Base-by-base conservation (phyloP, 2,888 invertebrate species). In the Epistrophe eligans region DNA sequence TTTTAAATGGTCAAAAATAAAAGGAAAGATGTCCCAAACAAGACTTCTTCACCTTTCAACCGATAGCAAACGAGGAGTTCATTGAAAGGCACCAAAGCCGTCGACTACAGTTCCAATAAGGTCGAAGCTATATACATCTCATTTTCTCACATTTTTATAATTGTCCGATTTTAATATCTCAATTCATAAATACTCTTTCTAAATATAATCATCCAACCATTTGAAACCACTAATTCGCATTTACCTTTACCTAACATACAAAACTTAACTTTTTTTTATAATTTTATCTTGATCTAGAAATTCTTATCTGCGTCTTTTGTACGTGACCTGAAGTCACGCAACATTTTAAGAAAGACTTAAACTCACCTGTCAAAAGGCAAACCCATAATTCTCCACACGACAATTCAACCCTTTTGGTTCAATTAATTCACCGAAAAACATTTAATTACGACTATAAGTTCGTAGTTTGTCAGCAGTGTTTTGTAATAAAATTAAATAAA, bases 381-480 rank as follows among this genome's bases (percentile, higher is more conserved):
- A n/a, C 4, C 43, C 40, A 24, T 43, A 43, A 1, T 24, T 43
- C n/a, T 4, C 40, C 13, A 35, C 35, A 43, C n/a, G 10, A 24
- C 10, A 17, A 32, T 17, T 58, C 11, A 10, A 17, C 58, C 58
- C 35, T 43, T 62, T 62, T 62, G 62, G 62, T 62, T 24, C 62
- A 62, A 43, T 55, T 62, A 43, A 62, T 40, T 62, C 62, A 62
- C 24, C 43, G 35, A 62, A 62, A 62, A 19, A 43, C 62, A 62
- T 24, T 62, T 8, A 62, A 62, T 62, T 62, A 60, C 19, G 13
- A 15, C 24, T 3, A 17, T 40, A 60, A 57, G n/a, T n/a, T 32
- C n/a, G 32, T 50, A 32, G 28, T n/a, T 57, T 40, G 60, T 43
- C 62, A 62, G 15, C 17, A 17, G 8, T 10, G 19, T 43, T 62